Conservation (phyloP, 2,113 vertebrate species). For the Ahaetulla prasina region DNA sequence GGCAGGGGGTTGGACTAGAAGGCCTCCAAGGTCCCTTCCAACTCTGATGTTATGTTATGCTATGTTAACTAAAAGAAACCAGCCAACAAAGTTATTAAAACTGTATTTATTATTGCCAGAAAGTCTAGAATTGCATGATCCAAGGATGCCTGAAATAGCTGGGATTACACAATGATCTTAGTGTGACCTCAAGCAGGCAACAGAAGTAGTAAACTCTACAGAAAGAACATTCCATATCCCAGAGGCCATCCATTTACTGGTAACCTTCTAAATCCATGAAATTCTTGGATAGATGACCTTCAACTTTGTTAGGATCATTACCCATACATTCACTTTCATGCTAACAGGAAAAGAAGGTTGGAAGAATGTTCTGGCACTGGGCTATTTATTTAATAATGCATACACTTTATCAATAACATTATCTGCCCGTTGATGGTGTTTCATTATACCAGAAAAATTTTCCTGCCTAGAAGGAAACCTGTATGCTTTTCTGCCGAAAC, state of each 20-base stretch:
- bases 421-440: not conserved
- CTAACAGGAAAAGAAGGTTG: not conserved
- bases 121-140: not conserved
- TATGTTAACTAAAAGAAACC: not conserved
- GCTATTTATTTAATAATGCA: not conserved
- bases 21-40: no score
- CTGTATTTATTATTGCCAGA: not conserved
- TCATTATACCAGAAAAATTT: not conserved
- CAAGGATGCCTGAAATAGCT: not conserved
- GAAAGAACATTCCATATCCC: not conserved
- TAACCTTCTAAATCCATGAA: not conserved
- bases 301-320: not conserved
- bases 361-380: not conserved
- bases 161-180: not conserved
- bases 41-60: no score
- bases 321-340: not conserved
- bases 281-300: not conserved
- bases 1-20: no score
- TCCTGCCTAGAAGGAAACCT: not conserved
- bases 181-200: not conserved
- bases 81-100: not conserved
- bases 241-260: not conserved
- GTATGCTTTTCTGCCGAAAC: not conserved
- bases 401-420: not conserved
- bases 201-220: not conserved